Evolutionary conservation across 2,888 invertebrate genomes (phyloP).

Genomic region (Lasiommata megera): DNA sequence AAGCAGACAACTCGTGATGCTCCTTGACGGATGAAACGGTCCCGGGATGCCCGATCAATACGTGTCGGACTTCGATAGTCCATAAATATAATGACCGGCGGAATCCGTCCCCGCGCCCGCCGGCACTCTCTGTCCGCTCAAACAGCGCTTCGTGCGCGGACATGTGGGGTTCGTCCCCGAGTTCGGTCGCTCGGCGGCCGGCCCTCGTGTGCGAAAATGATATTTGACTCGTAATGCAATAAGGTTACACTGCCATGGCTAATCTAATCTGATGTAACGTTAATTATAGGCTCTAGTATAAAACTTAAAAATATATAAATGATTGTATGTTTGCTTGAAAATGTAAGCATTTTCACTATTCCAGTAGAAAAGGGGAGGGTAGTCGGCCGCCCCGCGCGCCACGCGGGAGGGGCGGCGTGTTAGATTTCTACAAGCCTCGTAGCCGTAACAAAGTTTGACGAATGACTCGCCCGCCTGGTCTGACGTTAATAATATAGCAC

Average conservation of each 20-base stretch:
- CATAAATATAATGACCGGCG: no score
- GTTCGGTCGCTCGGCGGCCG: background rate
- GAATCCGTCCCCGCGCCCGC: no score
- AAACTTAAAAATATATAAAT: background rate
- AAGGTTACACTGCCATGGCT: conserved; percentile 7
- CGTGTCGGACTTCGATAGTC: no score
- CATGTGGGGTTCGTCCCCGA: background rate
- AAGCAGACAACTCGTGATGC: no score
- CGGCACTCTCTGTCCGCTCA: background rate
- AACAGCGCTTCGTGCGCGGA: background rate
- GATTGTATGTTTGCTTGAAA: background rate
- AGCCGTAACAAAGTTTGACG: background rate
- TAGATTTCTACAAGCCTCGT: background rate
- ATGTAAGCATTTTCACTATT: background rate
- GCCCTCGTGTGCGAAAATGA: background rate
- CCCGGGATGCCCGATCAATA: no score
- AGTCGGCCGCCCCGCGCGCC: background rate
- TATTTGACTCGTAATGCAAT: background rate
- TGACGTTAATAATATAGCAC: background rate
- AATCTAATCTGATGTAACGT: background rate
- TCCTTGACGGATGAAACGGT: no score
- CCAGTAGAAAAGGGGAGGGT: background rate
- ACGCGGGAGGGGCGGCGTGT: background rate
- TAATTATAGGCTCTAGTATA: background rate
- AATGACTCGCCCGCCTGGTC: conserved; percentile 2